Evolutionary conservation across 1,140 invertebrate species (phyloP), one percentile per base, ranked within the genome.

Genomic region (Hylaeus volcanicus): DNA sequence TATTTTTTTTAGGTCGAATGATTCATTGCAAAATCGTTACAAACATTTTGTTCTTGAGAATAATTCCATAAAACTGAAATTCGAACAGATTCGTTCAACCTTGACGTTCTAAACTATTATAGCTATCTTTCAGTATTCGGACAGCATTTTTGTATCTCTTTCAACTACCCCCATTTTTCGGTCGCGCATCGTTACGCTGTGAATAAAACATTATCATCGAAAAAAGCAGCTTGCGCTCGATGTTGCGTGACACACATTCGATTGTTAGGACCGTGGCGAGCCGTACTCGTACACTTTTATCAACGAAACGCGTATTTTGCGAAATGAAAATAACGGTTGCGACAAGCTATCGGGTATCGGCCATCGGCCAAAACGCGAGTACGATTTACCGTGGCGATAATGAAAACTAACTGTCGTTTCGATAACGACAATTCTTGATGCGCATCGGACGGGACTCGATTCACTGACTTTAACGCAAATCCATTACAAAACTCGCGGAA

Each of bases 341-440:
- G 5, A 51, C 56, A 26, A 70, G 68, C 15, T 72, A 72, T 71
- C 56, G 8, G 75, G 37, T 63, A 78, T 78, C 55, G 65, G 37
- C 14, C 9, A 69, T 76, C 68, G 56, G 70, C 65, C 65, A 63
- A 78, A 78, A 71, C 75, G 26, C 2, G 68, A 14, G 12, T 15
- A 60, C 75, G 68, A 63, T 72, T 71, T 72, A 72, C 68, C 43
- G 56, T 72, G 51, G 72, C 75, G 75, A 78, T 78, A 78, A 72
- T 72, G 68, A 72, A 78, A 78, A 78, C 75, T 63, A 72, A 78
- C 72, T 53, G 12, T 41, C 45, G 56, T 51, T 3, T 6, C 56
- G 56, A 78, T 72, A 78, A 63, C 68, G 75, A 72, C 48, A 53
- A 71, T 43, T 63, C n/a, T 51, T n/a, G 65, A 68, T 68, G 26